Base-by-base conservation (phyloP, 2,888 invertebrate species). In the Blera fallax region DNA sequence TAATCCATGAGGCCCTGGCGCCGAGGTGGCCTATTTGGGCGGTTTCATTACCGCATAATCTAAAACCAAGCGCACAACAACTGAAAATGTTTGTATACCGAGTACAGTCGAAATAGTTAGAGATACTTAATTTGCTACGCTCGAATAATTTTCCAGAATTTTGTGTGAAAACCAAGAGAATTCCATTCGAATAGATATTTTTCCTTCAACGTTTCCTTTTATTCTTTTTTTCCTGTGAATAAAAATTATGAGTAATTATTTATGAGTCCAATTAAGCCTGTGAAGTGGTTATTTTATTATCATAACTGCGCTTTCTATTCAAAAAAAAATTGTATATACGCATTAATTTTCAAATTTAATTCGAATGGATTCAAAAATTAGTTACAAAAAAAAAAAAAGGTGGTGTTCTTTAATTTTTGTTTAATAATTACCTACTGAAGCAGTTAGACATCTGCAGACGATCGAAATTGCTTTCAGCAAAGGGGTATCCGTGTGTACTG, bases 1-100 rank as follows among this genome's bases (percentile, higher is more conserved):
- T 80, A 80, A 65, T 76, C 80, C 65, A 72, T 58, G 64, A 80
- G 52, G 34, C 76, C 74, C 74, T 85, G 81, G 85, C 85, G 85
- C 85, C 85, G 81, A 85, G 81, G 67, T 81, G 85, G 85, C 85
- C 85, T 81, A 81, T 81, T 85, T 85, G 81, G 81, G 81, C 76
- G 80, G 81, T 81, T 85, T 85, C 81, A 85, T 85, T 85, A 60
- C 81, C 81, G 65, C 80, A 76, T 50, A 48, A 80, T 70, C 70
- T 56, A 40, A 74, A 80, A 73, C 69, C 69, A 16, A 69, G 78
- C n/a, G n/a, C 64, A 80, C 48, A 83, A 67, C 65, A 72, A 72
- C 48, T n/a, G 48, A 40, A 77, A 77, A 50, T 58, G 76, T 76
- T 76, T 82, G 76, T 70, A 29, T 50, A 69, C 37, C 18, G 29